Evolutionary conservation across 2,797 vertebrate species (phyloP).

Genomic region (Buphagus erythrorhynchus): DNA sequence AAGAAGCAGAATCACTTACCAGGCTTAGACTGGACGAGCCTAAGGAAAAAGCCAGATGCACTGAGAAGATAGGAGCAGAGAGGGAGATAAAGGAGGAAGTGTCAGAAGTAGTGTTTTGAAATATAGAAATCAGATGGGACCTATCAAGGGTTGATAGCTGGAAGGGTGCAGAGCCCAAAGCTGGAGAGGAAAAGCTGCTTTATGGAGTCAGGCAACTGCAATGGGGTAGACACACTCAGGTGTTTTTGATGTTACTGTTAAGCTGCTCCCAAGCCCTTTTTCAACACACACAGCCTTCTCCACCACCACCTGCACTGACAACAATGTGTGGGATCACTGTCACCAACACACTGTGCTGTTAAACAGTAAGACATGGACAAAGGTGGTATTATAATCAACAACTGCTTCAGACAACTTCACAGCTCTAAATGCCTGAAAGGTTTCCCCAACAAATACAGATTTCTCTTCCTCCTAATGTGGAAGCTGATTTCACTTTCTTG

Average conservation of each 20-base stretch:
- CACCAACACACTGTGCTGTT: neutral
- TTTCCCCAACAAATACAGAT: constrained; percentile 55
- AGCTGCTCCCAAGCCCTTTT: neutral
- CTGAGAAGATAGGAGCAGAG: neutral
- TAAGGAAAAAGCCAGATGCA: neutral
- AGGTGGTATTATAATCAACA: neutral
- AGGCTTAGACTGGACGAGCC: neutral
- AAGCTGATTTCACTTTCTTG: constrained; percentile 48
- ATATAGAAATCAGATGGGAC: neutral
- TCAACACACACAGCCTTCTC: neutral
- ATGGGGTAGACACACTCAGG: neutral
- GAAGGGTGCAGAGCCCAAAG: neutral
- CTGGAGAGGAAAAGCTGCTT: neutral
- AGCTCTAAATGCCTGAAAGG: constrained; percentile 16
- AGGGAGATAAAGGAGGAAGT: neutral
- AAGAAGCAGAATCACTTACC: neutral
- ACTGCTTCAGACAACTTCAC: constrained; percentile 46
- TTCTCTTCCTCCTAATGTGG: constrained; percentile 43
- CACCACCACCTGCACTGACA: neutral
- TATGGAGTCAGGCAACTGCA: neutral
- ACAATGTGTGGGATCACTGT: neutral
- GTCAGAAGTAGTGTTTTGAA: neutral
- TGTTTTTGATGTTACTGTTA: neutral
- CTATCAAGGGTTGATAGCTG: fast-evolving
- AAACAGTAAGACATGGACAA: neutral